These are phyloP conservation scores for Phocoena phocoena DNA, from an alignment of 2,113 vertebrate species.

Conservation along the genomic window DNA sequence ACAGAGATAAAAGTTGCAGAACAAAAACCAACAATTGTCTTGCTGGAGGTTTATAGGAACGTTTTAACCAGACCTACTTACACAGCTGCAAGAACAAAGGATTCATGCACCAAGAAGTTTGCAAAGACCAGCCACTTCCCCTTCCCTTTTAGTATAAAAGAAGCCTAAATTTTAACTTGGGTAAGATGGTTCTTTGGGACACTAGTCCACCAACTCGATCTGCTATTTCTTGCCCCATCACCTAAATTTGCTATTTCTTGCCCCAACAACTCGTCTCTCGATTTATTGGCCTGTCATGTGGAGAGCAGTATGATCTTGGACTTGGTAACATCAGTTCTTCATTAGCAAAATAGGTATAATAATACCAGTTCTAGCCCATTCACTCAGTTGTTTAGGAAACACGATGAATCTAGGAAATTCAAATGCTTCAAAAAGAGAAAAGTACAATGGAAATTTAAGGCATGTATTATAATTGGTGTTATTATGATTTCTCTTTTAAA, in stretches of 20 bases:
- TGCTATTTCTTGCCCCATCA: neutral
- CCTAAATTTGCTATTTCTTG: neutral
- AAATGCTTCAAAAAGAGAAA: neutral
- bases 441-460: neutral
- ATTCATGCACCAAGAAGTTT: neutral
- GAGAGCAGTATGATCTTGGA: neutral
- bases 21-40: neutral
- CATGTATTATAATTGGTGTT: neutral
- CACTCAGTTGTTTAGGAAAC: neutral
- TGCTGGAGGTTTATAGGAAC: neutral
- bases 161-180: neutral
- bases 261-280: neutral
- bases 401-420: neutral
- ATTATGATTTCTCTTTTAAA: neutral
- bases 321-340: neutral
- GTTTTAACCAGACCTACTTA: neutral
- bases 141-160: neutral
- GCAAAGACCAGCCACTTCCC: too few species aligned
- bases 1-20: neutral
- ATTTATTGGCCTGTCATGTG: neutral
- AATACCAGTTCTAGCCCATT: neutral
- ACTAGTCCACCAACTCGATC: neutral
- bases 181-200: neutral
- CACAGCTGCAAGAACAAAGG: neutral
- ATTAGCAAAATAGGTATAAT: neutral